Base-by-base conservation (phyloP, 2,113 vertebrate genomes). In the Solea senegalensis region DNA sequence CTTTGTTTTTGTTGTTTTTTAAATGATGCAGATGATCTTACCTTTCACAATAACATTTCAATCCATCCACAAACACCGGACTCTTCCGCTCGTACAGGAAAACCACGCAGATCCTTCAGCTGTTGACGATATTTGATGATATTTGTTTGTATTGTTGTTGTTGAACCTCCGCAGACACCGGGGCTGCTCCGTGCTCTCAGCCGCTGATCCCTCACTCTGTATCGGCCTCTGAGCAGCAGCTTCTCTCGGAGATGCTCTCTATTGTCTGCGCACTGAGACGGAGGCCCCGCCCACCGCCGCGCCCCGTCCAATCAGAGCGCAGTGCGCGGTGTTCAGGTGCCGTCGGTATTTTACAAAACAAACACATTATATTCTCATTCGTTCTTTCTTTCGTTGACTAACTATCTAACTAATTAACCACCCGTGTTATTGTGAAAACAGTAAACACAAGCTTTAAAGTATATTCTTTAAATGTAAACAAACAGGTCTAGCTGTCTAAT, bases 201-300 rank as follows among this genome's bases (percentile, higher is more conserved):
- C 59, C 28, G 68, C 49, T 9, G 39, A 44, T 7, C 43, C 4
- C 43, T 11, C 10, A 9, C 8, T 8, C 1, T 15, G 65, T 13
- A 48, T 80, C 65, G 34, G 10, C 51, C 40, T 40, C 45, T 27
- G 55, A 9, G 15, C 13, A 3, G 3, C 58, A 34, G 34, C 34
- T 34, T 16, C 48, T 12, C 10, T 2, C 11, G 9, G 52, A 86
- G 66, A 69, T 61, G n/a, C 66, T 59, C 67, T 71, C 86, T 92
- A 86, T 91, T 92, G 86, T 91, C 86, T 88, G 69, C 16, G 58
- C 70, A 65, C 64, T 39, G 76, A 0, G 44, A 80, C 52, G 26
- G 10, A 3, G 52, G 48, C 8, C 86, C 49, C 78, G 83, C 87
- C 86, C 85, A 56, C n/a, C 79, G 40, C 7, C 46, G 6, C 1